Base-by-base conservation (phyloP, 2,888 invertebrate species). In the Lagria hirta region DNA sequence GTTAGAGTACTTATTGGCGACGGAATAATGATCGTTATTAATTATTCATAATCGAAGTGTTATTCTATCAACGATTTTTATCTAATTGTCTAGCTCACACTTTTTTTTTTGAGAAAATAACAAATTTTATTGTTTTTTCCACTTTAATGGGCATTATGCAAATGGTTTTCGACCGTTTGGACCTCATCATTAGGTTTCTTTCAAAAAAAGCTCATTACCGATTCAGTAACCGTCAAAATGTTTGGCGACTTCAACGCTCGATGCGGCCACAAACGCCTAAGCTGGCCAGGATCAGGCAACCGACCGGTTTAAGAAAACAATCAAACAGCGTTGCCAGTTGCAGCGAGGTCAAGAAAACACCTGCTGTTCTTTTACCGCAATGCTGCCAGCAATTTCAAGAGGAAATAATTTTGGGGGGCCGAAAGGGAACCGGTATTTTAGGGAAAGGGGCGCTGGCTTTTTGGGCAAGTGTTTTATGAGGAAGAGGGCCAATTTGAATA, bases 311-410 rank as follows among this genome's bases (percentile, higher is more conserved):
- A n/a, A n/a, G n/a, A n/a, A n/a, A n/a, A n/a, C 16, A 16, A 13
- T 4, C 4, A 24, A 24, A 21, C 40, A 14, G 22, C 13, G 44
- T 44, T 44, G 36, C 38, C 37, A 15, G 12, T 5, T 33, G 16
- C n/a, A 5, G 14, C 44, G 44, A 37, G 44, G 37, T 38, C 37
- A 44, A 33, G 8, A n/a, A 16, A 32, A 33, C 44, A 44, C 44
- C 44, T 44, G 44, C 38, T 27, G 44, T 18, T 8, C 33, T 37
- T 23, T 20, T 8, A 26, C 22, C 43, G 11, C 35, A 10, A 15
- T 28, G 14, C 38, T 29, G 15, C 24, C 22, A 42, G 21, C 35
- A 13, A 33, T 33, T 33, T 33, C 11, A 11, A 20, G 17, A 24
- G 8, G 4, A 7, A n/a, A 23, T 13, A 21, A 26, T 27, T 26